A percentile compares a stretch with the other conserved stretches of the same genome.
These are phyloP conservation scores for Albula glossodonta DNA, from an alignment of 2,113 vertebrate genomes.

Conservation along the genomic window DNA sequence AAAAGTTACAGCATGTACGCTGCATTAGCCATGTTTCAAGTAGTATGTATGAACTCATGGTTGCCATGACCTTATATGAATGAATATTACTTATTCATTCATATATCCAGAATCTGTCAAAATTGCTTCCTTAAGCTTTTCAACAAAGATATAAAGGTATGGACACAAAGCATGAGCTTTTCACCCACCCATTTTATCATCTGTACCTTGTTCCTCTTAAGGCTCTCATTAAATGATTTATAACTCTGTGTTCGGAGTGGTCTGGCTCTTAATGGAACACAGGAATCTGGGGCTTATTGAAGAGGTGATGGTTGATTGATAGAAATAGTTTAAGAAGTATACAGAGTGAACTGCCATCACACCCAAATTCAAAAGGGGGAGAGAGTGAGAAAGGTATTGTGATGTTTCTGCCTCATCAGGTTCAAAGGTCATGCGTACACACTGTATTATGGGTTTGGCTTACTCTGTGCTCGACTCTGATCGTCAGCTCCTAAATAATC, in stretches of 20 bases:
- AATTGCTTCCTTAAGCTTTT: neutral
- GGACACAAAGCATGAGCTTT: neutral
- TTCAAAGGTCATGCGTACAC: too few relatives aligned
- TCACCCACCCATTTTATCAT: neutral
- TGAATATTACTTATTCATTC: neutral
- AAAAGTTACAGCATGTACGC: neutral
- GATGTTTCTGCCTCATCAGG: neutral
- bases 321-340: neutral
- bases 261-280: neutral
- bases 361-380: neutral
- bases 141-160: neutral
- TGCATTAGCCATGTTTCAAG: neutral
- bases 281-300: neutral
- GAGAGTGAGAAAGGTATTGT: neutral
- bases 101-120: neutral
- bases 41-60: neutral
- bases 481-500: neutral
- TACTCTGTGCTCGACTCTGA: too few relatives aligned
- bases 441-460: neutral
- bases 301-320: constrained; percentile 4
- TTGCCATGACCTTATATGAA: neutral
- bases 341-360: neutral
- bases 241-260: neutral
- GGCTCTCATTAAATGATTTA: constrained; percentile 2
- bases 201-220: neutral